A percentile compares a stretch with the other conserved stretches of the same genome.
Evolutionary conservation across 2,113 vertebrate genomes (phyloP).

Genomic region (Andinoacara biseriatus): DNA sequence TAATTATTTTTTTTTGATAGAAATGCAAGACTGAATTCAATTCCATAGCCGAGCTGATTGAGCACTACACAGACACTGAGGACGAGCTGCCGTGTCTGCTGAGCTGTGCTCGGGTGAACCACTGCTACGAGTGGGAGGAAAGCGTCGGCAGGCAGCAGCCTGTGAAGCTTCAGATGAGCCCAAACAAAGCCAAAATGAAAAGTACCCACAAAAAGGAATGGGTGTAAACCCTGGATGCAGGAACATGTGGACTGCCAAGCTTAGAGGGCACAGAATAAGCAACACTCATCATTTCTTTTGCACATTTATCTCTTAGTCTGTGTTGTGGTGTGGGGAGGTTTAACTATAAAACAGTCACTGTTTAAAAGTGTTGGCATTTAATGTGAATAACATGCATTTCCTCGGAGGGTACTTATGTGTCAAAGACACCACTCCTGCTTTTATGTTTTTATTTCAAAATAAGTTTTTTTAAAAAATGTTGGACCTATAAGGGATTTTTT

Average conservation of each 20-base stretch:
- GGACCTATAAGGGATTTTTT: neutral
- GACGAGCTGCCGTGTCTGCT: constrained; percentile 85
- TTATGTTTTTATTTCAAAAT: constrained; percentile 23
- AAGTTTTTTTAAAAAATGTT: constrained; percentile 19
- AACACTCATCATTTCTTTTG: constrained; percentile 26
- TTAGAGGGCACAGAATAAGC: constrained; percentile 1
- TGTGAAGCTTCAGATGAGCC: constrained; percentile 13
- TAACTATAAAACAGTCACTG: constrained; percentile 20
- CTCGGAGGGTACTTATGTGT: constrained; percentile 13
- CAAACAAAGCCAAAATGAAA: constrained; percentile 22
- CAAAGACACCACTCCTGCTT: constrained; percentile 18
- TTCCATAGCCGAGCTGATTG: constrained; percentile 86
- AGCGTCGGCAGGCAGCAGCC: constrained; percentile 36
- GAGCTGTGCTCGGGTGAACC: constrained; percentile 85
- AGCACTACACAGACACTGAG: constrained; percentile 79
- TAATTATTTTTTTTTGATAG: constrained; percentile 63
- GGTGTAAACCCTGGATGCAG: constrained; percentile 35
- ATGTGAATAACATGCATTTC: constrained; percentile 9
- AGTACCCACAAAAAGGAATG: constrained; percentile 31
- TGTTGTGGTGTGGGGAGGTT: constrained; percentile 10
- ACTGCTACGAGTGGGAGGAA: constrained; percentile 87
- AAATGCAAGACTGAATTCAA: constrained; percentile 84
- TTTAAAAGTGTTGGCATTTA: constrained; percentile 46
- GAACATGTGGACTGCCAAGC: neutral
- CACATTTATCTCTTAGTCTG: constrained; percentile 22